Base-by-base conservation (phyloP, 1,140 invertebrate species). In the Bombus difficillimus region DNA sequence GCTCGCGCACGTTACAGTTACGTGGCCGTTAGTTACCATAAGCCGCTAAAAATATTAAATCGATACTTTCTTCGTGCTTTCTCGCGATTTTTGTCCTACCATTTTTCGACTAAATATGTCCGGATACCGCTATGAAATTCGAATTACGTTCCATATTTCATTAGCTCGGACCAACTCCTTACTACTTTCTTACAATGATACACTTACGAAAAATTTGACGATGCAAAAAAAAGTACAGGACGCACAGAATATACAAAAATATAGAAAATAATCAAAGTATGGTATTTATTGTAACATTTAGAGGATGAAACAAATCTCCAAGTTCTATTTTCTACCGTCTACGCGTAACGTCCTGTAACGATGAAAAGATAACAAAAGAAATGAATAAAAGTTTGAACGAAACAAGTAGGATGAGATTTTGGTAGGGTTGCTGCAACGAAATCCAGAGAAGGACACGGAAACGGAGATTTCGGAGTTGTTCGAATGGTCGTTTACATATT, bases 401-500 rank as follows among this genome's bases (percentile, higher is more conserved):
- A 12, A 13, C 28, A 53, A 22, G 6, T 2, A 22, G 18, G 47
- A 22, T 22, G 0, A 53, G 15, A 53, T 53, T 53, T 53, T 22
- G 47, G 5, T 53, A 53, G 18, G 47, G 18, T 53, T 2, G 18
- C 47, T 53, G 47, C 47, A 9, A n/a, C 34, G 74, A 9, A 62
- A 64, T 41, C 75, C 10, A 3, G 28, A 47, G 34, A 22, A 59
- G 28, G 57, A n/a, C 53, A 28, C 2, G 47, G 15, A 43, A 59
- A 69, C 75, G 39, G 71, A 75, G 71, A 81, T 85, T 81, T 68
- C 22, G 69, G 28, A 41, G 69, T 34, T 81, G 69, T 22, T 66
- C 47, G 79, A 81, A 85, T 34, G 73, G 47, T 69, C 84, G 69
- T 81, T 85, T 85, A 85, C 79, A 81, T 85, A 85, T 81, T 85